Conservation (phyloP, 1,140 invertebrate species). For the Magallana gigas region DNA sequence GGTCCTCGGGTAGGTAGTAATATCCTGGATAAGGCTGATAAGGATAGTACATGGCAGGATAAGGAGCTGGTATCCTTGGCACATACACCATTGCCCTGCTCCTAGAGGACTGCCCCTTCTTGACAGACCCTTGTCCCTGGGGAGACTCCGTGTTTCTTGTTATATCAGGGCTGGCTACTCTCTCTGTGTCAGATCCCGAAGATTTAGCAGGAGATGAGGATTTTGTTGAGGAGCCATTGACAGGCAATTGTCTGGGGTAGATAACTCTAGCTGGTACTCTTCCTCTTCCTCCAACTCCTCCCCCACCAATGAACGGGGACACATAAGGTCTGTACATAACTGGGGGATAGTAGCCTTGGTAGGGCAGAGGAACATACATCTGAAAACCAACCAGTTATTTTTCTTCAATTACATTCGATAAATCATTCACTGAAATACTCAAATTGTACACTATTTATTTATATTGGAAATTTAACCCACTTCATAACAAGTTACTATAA, state of each 20-base stretch:
- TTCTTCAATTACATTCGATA: too few species aligned
- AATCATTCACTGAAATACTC: too few species aligned
- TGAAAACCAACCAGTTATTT: constrained; percentile 37
- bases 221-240: neutral
- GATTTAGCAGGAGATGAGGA: constrained; percentile 7
- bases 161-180: constrained; percentile 34
- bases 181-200: constrained; percentile 38
- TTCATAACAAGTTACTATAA: too few species aligned
- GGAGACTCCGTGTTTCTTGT: constrained; percentile 41
- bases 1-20: constrained; percentile 59
- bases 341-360: constrained; percentile 51
- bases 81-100: constrained; percentile 57
- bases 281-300: constrained; percentile 34
- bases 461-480: too few species aligned
- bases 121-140: constrained; percentile 23
- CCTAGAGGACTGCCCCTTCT: constrained; percentile 28
- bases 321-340: constrained; percentile 55
- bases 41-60: constrained; percentile 47
- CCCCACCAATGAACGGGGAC: constrained; percentile 44
- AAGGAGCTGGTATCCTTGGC: constrained; percentile 49
- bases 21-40: constrained; percentile 53
- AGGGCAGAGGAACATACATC: constrained; percentile 64
- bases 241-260: constrained; percentile 42
- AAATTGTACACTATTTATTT: too few species aligned
- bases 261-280: constrained; percentile 40